Evolutionary conservation across 2,113 vertebrate genomes (phyloP).

Genomic region (Chlorodrepanis virens): DNA sequence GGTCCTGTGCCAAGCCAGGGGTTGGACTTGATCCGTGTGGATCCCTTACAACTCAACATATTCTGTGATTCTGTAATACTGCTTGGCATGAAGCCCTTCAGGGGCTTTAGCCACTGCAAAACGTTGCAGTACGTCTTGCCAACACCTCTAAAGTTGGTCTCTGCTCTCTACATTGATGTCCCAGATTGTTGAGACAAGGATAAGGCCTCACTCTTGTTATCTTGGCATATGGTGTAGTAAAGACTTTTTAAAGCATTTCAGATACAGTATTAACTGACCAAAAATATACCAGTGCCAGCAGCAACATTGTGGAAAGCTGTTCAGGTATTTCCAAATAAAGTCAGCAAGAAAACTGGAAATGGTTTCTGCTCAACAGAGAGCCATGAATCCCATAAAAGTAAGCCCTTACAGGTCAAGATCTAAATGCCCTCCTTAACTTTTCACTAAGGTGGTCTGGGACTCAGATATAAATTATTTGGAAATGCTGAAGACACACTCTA

Average conservation of each 20-base stretch:
- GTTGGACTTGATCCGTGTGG: background rate
- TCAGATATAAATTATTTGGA: background rate
- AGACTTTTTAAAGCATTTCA: background rate
- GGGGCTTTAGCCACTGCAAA: background rate
- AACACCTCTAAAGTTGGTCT: background rate
- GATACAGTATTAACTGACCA: background rate
- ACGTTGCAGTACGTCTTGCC: background rate
- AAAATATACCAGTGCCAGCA: background rate
- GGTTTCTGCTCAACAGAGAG: background rate
- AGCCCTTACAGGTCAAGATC: background rate
- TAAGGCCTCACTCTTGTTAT: background rate
- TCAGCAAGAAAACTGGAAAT: background rate
- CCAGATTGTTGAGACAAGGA: background rate
- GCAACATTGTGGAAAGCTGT: background rate
- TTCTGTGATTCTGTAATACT: background rate
- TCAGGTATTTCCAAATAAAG: background rate
- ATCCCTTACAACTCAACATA: background rate
- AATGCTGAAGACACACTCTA: background rate
- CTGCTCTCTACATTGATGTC: background rate
- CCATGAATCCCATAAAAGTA: background rate
- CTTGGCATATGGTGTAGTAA: rapidly evolving
- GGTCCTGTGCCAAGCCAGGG: background rate
- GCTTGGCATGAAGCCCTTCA: background rate
- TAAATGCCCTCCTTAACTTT: background rate
- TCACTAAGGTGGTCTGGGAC: background rate